Conservation (phyloP, 2,113 vertebrate species). For the Hystrix cristata region DNA sequence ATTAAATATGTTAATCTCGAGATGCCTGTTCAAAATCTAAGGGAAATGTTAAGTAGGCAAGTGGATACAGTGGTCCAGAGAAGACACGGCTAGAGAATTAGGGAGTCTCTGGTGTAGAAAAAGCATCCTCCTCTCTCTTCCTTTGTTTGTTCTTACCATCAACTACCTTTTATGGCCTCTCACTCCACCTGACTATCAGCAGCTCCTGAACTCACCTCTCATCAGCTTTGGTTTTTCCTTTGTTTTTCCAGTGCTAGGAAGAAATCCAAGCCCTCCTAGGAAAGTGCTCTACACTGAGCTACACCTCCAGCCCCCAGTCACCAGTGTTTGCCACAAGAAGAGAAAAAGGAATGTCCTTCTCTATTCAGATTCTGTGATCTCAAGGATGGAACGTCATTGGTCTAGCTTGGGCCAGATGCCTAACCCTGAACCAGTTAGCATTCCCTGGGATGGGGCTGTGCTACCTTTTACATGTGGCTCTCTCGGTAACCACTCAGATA, state of each 20-base stretch:
- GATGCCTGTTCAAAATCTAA: background rate
- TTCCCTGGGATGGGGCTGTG: background rate
- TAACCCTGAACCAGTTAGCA: background rate
- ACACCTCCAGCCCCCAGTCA: background rate
- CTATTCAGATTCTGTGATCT: background rate
- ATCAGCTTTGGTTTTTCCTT: background rate
- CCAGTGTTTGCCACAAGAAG: background rate
- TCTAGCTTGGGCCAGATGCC: background rate
- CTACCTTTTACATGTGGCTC: background rate
- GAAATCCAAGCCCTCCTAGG: background rate
- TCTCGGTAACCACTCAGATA: background rate
- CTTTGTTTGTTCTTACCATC: background rate
- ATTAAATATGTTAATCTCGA: background rate
- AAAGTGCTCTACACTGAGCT: background rate
- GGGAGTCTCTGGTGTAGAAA: background rate
- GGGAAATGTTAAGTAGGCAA: background rate
- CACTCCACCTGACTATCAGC: background rate
- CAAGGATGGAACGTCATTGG: slow-evolving; percentile 17
- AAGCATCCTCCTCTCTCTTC: no score
- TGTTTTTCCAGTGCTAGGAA: no score
- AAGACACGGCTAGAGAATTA: background rate
- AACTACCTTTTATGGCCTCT: background rate
- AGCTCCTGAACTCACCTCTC: background rate
- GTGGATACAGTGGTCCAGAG: background rate
- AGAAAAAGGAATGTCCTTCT: background rate